Conservation (phyloP, 1,140 invertebrate species). For the Holotrichia oblita region DNA sequence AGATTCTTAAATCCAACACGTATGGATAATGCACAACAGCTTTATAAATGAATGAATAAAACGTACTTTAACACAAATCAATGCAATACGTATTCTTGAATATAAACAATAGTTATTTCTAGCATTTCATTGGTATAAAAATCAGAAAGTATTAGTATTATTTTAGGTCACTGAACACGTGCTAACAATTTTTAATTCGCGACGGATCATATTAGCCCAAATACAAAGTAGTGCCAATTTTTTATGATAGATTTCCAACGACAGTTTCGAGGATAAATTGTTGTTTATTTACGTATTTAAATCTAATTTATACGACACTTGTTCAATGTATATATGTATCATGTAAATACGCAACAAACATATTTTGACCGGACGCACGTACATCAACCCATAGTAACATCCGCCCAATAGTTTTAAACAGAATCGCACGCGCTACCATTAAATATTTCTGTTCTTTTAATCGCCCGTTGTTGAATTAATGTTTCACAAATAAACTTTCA, state of each 20-base stretch:
- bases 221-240: background rate
- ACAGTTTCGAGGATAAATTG: background rate
- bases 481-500: conserved; percentile 17
- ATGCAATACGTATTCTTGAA: no score
- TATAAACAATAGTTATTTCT: no score
- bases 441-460: conserved; percentile 18
- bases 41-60: no score
- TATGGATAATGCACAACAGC: no score
- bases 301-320: background rate
- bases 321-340: background rate
- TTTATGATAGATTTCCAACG: background rate
- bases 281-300: background rate
- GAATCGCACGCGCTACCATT: background rate
- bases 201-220: background rate
- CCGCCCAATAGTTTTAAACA: background rate
- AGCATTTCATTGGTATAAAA: background rate
- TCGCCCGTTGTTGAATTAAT: conserved; percentile 20
- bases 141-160: background rate
- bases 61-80: no score
- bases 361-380: background rate
- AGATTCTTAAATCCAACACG: no score
- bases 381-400: background rate
- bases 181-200: background rate
- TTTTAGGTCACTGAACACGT: background rate
- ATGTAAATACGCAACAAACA: background rate